These are phyloP conservation scores for Salvelinus namaycush DNA, from an alignment of 2,113 vertebrate species.

Conservation along the genomic window DNA sequence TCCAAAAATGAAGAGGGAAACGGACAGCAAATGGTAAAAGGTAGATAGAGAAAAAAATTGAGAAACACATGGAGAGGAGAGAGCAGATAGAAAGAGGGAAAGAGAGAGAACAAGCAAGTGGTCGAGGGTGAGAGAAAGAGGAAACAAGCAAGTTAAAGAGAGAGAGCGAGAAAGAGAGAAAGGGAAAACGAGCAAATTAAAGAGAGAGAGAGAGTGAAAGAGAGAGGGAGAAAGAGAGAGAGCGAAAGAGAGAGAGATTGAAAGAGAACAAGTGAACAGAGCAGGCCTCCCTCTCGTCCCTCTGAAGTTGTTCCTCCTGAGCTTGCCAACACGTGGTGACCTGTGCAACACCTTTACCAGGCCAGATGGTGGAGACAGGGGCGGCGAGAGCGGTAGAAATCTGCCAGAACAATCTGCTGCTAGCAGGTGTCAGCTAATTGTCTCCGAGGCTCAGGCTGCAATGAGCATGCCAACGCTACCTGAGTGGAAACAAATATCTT, in stretches of 20 bases:
- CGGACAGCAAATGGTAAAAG: not conserved
- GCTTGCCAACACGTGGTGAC: slow-evolving; percentile 75
- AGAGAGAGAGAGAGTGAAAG: not conserved
- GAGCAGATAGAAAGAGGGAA: too few relatives aligned
- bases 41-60: not conserved
- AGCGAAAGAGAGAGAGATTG: not conserved
- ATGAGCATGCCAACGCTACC: slow-evolving; percentile 79
- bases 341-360: slow-evolving; percentile 86
- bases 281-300: not conserved
- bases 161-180: not conserved
- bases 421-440: slow-evolving; percentile 94
- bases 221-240: not conserved
- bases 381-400: slow-evolving; percentile 81
- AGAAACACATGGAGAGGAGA: too few relatives aligned
- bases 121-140: too few relatives aligned
- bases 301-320: slow-evolving; percentile 41
- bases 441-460: slow-evolving; percentile 79
- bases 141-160: too few relatives aligned
- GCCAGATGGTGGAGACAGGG: slow-evolving; percentile 87
- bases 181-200: too few relatives aligned
- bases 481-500: slow-evolving; percentile 81
- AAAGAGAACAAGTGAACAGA: slow-evolving; percentile 4
- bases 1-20: not conserved
- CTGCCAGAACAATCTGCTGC: slow-evolving; percentile 91
- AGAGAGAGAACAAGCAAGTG: too few relatives aligned